Conservation (phyloP, 2,797 vertebrate genomes). For the Graptemys geographica region DNA sequence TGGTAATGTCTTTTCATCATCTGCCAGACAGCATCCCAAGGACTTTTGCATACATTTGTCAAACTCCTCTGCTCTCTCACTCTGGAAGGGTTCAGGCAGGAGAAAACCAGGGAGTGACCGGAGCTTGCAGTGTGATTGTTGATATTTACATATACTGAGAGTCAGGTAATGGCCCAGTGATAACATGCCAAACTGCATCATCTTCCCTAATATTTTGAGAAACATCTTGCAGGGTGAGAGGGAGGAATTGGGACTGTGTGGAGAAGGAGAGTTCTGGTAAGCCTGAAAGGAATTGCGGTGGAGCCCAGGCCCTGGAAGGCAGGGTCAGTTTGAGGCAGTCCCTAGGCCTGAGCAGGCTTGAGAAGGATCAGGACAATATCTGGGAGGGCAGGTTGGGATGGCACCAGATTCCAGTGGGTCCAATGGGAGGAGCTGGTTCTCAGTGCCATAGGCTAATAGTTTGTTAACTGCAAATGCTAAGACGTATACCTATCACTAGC, state of each 20-base stretch:
- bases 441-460: not conserved
- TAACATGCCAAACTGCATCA: not conserved
- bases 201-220: not conserved
- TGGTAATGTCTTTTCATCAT: slow-evolving; percentile 79
- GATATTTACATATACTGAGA: not conserved
- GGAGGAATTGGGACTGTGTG: not conserved
- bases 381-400: slow-evolving; percentile 5
- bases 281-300: not conserved
- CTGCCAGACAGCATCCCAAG: slow-evolving; percentile 69
- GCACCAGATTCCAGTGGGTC: not conserved
- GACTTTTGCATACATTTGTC: slow-evolving; percentile 56
- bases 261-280: not conserved
- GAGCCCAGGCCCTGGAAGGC: not conserved
- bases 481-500: not conserved
- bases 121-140: not conserved
- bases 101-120: not conserved
- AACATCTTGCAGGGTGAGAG: not conserved
- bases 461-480: slow-evolving; percentile 17
- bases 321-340: not conserved
- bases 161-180: not conserved
- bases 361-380: not conserved
- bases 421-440: not conserved
- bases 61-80: slow-evolving; percentile 35
- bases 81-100: slow-evolving; percentile 5
- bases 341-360: not conserved